A percentile compares a stretch with the other conserved stretches of the same genome.
These are phyloP conservation scores for Eurypyga helias DNA, from an alignment of 2,113 vertebrate species.

Conservation along the genomic window DNA sequence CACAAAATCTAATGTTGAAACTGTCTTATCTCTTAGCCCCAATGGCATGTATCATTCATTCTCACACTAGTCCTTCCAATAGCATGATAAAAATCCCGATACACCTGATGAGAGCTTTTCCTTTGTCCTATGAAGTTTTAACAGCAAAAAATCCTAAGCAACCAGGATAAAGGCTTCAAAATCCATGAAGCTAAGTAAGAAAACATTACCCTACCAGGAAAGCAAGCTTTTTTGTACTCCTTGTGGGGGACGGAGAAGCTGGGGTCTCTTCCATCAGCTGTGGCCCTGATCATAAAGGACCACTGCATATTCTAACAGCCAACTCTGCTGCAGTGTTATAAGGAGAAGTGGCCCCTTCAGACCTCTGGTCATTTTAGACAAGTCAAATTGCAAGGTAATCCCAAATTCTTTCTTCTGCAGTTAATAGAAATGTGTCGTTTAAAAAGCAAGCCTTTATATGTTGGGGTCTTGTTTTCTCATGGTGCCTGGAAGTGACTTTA, in stretches of 20 bases:
- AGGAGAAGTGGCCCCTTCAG: background rate
- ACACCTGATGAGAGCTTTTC: background rate
- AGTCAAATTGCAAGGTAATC: background rate
- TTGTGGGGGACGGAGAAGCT: background rate
- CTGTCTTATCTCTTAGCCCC: background rate
- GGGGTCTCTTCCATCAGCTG: background rate
- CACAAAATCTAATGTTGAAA: background rate
- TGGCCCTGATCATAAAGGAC: background rate
- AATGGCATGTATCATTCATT: background rate
- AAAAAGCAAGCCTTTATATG: background rate
- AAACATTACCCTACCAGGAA: background rate
- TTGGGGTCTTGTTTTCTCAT: background rate
- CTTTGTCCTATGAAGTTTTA: background rate
- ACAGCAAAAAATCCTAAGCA: background rate
- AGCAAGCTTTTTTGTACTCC: background rate
- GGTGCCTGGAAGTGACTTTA: slow-evolving; percentile 22
- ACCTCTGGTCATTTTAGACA: background rate
- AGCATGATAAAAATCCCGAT: background rate
- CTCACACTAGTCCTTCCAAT: background rate
- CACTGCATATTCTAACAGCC: background rate
- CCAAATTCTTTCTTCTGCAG: background rate
- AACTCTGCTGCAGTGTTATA: background rate
- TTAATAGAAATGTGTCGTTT: background rate
- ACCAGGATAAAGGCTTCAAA: background rate
- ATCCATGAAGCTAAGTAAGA: background rate